Evolutionary conservation across 2,888 invertebrate genomes (phyloP).

Genomic region (Heliconius aoede): DNA sequence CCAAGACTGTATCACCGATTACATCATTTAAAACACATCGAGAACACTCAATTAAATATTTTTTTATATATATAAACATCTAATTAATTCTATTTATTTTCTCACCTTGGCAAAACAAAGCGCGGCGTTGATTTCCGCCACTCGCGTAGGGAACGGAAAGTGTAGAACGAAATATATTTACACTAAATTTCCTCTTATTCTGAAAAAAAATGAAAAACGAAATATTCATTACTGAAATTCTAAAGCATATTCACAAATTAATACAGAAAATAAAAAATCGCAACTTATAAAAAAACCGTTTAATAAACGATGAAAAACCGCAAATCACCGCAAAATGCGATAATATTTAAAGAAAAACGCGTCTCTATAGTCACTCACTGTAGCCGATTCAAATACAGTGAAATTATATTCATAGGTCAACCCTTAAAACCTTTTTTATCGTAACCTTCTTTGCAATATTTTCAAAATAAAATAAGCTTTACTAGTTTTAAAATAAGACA

Average conservation of each 20-base stretch:
- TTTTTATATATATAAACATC: no score
- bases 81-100: no score
- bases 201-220: neutral
- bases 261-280: neutral
- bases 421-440: constrained; percentile 47
- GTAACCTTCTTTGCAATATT: constrained; percentile 30
- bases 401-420: constrained; percentile 60
- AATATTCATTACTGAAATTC: neutral
- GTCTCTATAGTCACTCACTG: constrained; percentile 47
- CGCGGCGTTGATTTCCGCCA: no score
- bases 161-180: neutral
- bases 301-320: constrained; percentile 24
- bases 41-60: no score
- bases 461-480: constrained; percentile 37
- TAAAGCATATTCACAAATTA: neutral
- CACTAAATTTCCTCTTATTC: neutral
- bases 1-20: no score
- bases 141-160: no score
- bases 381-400: constrained; percentile 52
- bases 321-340: constrained; percentile 36
- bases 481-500: rapidly evolving
- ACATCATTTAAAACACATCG: no score
- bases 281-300: neutral
- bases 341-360: constrained; percentile 47
- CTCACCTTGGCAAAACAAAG: no score